Conservation (phyloP, 2,113 vertebrate genomes). For the Cavia porcellus region DNA sequence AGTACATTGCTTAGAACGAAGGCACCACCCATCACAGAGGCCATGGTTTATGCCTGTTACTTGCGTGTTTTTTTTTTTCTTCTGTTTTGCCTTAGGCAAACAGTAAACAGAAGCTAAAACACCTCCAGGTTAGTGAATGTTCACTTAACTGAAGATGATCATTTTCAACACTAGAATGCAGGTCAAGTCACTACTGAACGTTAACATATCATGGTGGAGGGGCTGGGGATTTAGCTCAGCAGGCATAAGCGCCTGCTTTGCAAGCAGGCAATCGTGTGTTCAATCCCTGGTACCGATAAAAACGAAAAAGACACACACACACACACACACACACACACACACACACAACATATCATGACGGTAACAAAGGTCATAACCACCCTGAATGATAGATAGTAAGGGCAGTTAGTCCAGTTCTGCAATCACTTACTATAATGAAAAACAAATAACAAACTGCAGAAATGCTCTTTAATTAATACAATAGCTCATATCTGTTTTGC, state of each 20-base stretch:
- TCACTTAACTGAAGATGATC: background rate
- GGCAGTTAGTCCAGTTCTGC: background rate
- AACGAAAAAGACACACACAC: no score
- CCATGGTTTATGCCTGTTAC: background rate
- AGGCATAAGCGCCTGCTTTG: no score
- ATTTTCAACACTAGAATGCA: background rate
- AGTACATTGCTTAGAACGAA: background rate
- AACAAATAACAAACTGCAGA: background rate
- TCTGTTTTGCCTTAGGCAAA: constrained; percentile 27
- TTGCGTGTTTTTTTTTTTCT: background rate
- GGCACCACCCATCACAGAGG: no score
- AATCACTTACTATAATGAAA: background rate
- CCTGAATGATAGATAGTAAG: background rate
- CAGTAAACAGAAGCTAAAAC: background rate
- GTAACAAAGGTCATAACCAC: background rate
- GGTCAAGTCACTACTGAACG: background rate
- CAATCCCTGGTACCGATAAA: no score
- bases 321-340: no score
- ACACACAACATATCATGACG: background rate
- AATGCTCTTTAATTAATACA: background rate
- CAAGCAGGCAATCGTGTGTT: no score
- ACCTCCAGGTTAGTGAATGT: background rate
- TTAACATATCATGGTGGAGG: background rate
- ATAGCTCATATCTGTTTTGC: background rate
- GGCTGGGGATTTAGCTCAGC: no score